A percentile compares a stretch with the other conserved stretches of the same genome.
These are phyloP conservation scores for Cylas formicarius DNA, from an alignment of 1,140 invertebrate genomes.

Conservation along the genomic window DNA sequence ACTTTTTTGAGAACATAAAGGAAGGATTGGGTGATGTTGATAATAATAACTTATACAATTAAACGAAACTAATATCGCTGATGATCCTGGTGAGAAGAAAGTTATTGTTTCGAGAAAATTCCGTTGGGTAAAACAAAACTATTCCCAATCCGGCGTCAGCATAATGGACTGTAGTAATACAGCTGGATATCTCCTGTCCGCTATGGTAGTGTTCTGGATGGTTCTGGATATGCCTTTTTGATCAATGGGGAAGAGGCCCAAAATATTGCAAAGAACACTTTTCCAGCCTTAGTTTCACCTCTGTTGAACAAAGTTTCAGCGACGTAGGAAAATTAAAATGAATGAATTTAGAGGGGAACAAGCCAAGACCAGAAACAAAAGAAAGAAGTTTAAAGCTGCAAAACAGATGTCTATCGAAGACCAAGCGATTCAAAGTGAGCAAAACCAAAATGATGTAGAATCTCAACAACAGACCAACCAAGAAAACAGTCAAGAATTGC, in stretches of 20 bases:
- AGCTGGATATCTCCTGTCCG: not conserved
- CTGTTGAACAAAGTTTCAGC: too few relatives aligned
- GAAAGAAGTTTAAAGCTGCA: slow-evolving; percentile 12
- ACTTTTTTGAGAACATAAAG: slow-evolving; percentile 1
- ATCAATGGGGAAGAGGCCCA: slow-evolving; percentile 6
- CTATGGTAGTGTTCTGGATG: slow-evolving; percentile 9
- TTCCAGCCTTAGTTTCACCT: too few relatives aligned
- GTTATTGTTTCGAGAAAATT: too few relatives aligned
- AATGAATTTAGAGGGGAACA: slow-evolving; percentile 9
- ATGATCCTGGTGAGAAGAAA: too few relatives aligned
- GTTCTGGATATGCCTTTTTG: slow-evolving; percentile 3
- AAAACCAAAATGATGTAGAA: slow-evolving; percentile 3
- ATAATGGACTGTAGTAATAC: too few relatives aligned
- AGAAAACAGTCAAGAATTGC: slow-evolving; percentile 8
- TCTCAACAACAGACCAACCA: slow-evolving; percentile 1
- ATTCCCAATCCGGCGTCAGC: too few relatives aligned
- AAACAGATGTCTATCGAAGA: slow-evolving; percentile 9
- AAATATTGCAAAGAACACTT: too few relatives aligned
- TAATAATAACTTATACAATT: slow-evolving; percentile 3
- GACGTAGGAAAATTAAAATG: too few relatives aligned
- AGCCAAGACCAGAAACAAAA: slow-evolving; percentile 1
- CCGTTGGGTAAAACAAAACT: too few relatives aligned
- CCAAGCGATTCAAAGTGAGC: not conserved
- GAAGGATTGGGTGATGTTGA: slow-evolving; percentile 2
- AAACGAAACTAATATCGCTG: too few relatives aligned